Percentiles rank a stretch among this genome's conserved stretches.
Evolutionary conservation across 2,888 invertebrate species (phyloP).

Genomic region (Leptinotarsa tumamoca): DNA sequence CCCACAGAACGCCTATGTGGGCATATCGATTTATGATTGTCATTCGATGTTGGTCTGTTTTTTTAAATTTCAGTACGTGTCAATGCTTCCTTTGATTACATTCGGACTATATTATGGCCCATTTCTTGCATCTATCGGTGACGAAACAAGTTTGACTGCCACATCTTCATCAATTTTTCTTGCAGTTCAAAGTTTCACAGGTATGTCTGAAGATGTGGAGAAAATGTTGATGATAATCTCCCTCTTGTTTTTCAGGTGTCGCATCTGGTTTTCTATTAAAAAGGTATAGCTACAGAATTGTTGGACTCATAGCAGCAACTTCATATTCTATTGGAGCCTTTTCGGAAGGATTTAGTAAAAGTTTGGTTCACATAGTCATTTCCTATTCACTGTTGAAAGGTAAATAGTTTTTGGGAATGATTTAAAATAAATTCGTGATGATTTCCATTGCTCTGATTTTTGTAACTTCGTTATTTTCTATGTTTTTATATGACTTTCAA

Average conservation of each 20-base stretch:
- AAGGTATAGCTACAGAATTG: neutral
- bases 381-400: neutral
- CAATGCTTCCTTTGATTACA: neutral
- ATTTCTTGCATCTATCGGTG: neutral
- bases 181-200: neutral
- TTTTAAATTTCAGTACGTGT: neutral
- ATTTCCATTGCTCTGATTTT: too few species aligned
- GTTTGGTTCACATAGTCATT: neutral
- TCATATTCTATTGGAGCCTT: neutral
- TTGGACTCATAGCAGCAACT: neutral
- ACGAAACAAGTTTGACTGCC: neutral
- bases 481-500: too few species aligned
- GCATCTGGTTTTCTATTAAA: neutral
- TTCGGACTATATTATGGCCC: neutral
- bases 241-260: neutral
- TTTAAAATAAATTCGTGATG: too few species aligned
- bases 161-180: neutral
- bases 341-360: neutral
- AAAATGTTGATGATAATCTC: neutral
- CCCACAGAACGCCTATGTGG: too few species aligned
- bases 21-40: too few species aligned
- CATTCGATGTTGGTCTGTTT: too few species aligned
- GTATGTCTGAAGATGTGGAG: too few species aligned
- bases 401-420: neutral
- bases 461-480: too few species aligned